Base-by-base conservation (phyloP, 1,140 invertebrate species). In the Helicoverpa armigera region DNA sequence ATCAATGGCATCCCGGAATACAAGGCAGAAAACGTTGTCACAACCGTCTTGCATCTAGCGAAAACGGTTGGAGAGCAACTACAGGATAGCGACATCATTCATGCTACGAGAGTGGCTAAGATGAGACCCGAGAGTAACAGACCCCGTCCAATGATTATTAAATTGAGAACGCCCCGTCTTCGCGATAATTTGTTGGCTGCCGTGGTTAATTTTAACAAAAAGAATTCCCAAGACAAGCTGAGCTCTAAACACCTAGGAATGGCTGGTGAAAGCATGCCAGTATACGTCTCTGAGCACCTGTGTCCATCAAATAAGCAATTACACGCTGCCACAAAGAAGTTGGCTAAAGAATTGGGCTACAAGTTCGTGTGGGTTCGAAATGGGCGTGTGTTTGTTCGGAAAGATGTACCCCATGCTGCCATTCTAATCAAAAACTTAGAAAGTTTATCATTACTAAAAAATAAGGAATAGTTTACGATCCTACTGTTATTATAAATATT, bases 1-100 rank as follows among this genome's bases (percentile, higher is more conserved):
- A 61, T 61, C 23, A 61, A 61, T 61, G 58, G 58, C 9, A 23
- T 61, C 18, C 58, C 18, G 23, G 58, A 61, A 31, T 29, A 61
- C 7, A 61, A 61, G 23, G 4, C 58, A 23, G 58, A 61, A 61
- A 61, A 61, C 13, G 18, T 61, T 29, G 23, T 61, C 2, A 61
- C 58, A 11, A 61, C 23, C 23, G 18, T 29, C 7, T 11, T 29
- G 2, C 18, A 23, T 11, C 58, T 61, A 31, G 58, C 58, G 23
- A 61, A 61, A 31, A 31, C 23, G 2, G 23, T 31, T 11, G 58
- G 23, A 29, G 23, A 29, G 2, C 18, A 7, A 29, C 4, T 61
- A 11, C 4, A 23, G 7, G 58, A 61, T 61, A 11, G 18, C 13
- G 58, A 61, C 23, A 61, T 61, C 18, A 23, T 61, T 1, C 58